A percentile compares a stretch with the other conserved stretches of the same genome.
phyloP scores from a whole-genome alignment of 2,113 vertebrate genomes.

The Centropus bengalensis region DNA sequence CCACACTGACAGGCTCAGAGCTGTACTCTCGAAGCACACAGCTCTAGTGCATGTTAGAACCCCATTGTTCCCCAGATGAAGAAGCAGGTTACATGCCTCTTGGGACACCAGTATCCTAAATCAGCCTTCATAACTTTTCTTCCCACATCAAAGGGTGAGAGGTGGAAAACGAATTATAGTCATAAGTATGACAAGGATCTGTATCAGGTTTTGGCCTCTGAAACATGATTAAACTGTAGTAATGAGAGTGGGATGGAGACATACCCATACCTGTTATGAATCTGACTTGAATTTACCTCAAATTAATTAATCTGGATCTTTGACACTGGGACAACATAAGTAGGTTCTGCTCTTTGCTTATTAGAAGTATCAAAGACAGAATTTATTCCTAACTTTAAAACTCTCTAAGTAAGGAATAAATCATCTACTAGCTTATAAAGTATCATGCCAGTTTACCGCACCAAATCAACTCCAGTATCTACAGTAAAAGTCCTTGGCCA shows the following conservation, averaged over 20 bases:
- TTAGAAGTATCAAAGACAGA: background rate
- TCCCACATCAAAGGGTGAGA: background rate
- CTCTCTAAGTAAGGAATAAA: background rate
- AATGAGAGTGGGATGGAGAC: background rate
- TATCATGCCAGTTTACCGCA: background rate
- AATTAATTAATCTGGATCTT: background rate
- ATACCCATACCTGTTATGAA: background rate
- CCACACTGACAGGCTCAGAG: background rate
- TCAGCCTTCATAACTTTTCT: background rate
- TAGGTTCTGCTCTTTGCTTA: background rate
- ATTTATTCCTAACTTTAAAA: background rate
- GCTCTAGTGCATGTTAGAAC: background rate
- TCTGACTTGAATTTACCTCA: background rate
- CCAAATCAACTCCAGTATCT: background rate
- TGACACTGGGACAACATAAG: background rate
- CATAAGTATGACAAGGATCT: background rate
- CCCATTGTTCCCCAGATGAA: too few relatives aligned
- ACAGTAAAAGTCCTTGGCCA: background rate
- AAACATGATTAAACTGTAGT: background rate
- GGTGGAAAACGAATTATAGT: too few relatives aligned
- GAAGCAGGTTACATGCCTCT: background rate
- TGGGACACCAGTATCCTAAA: background rate
- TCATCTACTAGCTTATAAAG: background rate
- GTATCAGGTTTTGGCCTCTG: background rate
- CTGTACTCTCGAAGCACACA: background rate